These are phyloP conservation scores for Macrostomum lignano DNA, from an alignment of 1,140 invertebrate genomes.

Conservation along the genomic window DNA sequence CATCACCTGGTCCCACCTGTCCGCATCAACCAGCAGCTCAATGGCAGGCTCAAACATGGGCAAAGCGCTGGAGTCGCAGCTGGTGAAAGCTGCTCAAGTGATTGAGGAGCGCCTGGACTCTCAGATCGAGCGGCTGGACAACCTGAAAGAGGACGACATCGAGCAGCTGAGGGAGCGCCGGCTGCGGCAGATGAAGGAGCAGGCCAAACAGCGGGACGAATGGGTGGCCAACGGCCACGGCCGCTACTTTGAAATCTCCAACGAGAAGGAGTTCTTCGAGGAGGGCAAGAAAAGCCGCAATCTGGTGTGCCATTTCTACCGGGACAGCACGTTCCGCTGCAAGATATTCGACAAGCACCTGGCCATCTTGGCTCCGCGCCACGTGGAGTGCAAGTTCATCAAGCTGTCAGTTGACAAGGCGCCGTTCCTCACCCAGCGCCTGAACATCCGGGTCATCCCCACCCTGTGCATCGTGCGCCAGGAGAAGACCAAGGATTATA, in stretches of 20 bases:
- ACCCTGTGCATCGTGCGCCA: conserved; percentile 55
- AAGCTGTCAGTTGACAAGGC: conserved; percentile 67
- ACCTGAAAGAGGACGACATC: conserved; percentile 55
- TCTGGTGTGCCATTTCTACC: conserved; percentile 72
- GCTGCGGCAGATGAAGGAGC: conserved; percentile 50
- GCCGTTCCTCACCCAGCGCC: conserved; percentile 50
- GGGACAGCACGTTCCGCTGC: conserved; percentile 33
- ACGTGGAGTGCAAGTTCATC: conserved; percentile 61
- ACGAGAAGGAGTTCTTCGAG: conserved; percentile 78
- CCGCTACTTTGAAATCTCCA: conserved; percentile 51
- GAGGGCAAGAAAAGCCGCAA: conserved; percentile 61
- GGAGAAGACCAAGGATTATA: conserved; percentile 52
- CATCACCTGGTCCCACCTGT: too few relatives aligned
- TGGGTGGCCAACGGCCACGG: conserved; percentile 64
- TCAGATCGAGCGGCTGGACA: conserved; percentile 38
- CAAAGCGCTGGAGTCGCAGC: too few relatives aligned
- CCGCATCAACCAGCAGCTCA: too few relatives aligned
- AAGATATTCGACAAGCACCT: conserved; percentile 80
- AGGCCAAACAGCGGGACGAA: conserved; percentile 42
- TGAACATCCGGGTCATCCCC: conserved; percentile 62
- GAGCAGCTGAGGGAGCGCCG: conserved; percentile 47
- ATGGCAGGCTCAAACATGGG: too few relatives aligned
- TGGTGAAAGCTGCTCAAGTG: conserved; percentile 38
- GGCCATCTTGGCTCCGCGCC: conserved; percentile 48
- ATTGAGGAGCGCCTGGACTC: conserved; percentile 42